Conservation (phyloP, 2,113 vertebrate species). For the Hemibagrus wyckioides region DNA sequence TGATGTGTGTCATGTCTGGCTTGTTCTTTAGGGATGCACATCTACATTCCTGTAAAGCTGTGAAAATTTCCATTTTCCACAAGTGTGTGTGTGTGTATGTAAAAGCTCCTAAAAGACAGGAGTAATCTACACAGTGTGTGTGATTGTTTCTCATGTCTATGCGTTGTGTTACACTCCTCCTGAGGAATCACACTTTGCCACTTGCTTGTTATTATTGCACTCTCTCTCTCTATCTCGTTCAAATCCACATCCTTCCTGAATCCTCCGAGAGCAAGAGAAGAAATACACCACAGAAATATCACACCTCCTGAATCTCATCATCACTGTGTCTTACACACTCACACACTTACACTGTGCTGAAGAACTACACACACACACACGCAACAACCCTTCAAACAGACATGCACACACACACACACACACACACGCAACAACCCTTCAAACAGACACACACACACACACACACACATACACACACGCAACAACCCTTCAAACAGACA, state of each 20-base stretch:
- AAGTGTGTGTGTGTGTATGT: not conserved
- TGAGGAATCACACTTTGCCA: constrained; percentile 14
- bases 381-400: too few relatives aligned
- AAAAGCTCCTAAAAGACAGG: constrained; percentile 17
- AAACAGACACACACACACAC: too few relatives aligned
- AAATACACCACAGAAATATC: not conserved
- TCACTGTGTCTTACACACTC: not conserved
- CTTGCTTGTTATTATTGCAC: constrained; percentile 7
- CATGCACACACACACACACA: not conserved
- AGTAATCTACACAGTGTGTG: constrained; percentile 6
- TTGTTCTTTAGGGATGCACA: not conserved
- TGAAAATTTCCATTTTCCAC: not conserved
- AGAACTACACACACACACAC: not conserved
- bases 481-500: too few relatives aligned
- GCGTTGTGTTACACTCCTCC: not conserved
- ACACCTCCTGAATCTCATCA: constrained; percentile 26
- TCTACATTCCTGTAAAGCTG: not conserved
- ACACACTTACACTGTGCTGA: not conserved
- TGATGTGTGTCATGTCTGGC: not conserved
- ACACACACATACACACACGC: too few relatives aligned
- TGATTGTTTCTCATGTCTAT: constrained; percentile 21
- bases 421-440: too few relatives aligned
- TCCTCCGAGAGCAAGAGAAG: not conserved
- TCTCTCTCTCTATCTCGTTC: not conserved
- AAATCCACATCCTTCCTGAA: not conserved